These are phyloP conservation scores for Antechinus stuartii DNA, from an alignment of 2,113 vertebrate species.

Conservation along the genomic window DNA sequence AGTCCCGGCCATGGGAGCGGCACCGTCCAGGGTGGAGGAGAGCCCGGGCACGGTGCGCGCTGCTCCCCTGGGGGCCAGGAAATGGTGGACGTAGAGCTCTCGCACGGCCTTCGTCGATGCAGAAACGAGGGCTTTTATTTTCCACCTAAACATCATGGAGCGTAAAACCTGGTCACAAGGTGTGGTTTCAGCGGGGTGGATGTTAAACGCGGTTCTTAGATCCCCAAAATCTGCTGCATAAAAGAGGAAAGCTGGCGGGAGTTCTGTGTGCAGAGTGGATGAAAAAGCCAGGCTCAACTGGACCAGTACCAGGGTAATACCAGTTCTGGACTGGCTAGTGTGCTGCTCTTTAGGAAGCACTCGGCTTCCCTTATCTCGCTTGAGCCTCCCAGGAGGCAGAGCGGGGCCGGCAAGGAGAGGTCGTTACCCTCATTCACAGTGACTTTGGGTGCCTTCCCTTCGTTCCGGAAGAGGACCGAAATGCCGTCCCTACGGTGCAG, in stretches of 20 bases:
- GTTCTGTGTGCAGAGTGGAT: neutral
- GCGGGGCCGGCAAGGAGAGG: neutral
- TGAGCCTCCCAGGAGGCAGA: neutral
- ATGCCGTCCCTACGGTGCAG: too few species aligned
- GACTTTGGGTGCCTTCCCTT: too few species aligned
- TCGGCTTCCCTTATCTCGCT: too few species aligned
- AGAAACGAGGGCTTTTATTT: neutral
- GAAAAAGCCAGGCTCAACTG: neutral
- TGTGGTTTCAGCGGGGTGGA: fast-evolving
- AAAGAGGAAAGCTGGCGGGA: neutral
- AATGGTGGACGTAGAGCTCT: too few species aligned
- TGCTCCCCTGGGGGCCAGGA: neutral
- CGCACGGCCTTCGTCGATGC: neutral
- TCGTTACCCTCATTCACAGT: neutral
- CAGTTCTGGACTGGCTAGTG: too few species aligned
- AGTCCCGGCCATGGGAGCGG: neutral
- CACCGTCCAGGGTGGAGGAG: neutral
- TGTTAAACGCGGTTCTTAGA: neutral
- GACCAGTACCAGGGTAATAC: too few species aligned
- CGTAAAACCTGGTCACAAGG: neutral
- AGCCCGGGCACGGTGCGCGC: neutral
- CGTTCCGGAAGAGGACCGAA: too few species aligned
- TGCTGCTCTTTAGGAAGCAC: too few species aligned
- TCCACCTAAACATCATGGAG: neutral
- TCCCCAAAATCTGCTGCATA: too few species aligned